A percentile compares a stretch with the other conserved stretches of the same genome.
Conservation (phyloP, 2,113 vertebrate species). For the Solea senegalensis region DNA sequence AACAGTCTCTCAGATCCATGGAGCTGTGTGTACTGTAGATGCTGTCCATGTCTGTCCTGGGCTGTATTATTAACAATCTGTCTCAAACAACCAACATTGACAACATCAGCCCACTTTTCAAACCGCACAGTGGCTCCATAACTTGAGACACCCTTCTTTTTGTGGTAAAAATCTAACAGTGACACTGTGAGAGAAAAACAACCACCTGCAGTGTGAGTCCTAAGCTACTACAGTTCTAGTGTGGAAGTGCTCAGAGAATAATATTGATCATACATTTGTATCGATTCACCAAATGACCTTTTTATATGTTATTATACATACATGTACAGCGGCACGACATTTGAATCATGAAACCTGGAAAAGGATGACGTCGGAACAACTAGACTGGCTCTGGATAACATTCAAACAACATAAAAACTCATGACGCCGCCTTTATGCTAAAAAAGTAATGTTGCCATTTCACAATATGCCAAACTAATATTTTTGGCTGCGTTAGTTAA, state of each 20-base stretch:
- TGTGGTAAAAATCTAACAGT: neutral
- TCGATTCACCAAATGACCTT: neutral
- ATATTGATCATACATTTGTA: neutral
- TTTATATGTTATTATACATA: neutral
- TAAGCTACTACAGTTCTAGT: no score
- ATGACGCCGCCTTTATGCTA: no score
- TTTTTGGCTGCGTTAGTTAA: no score
- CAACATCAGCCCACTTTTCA: conserved; percentile 2
- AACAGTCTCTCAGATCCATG: conserved; percentile 12
- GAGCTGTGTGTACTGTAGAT: neutral
- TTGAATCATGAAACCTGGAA: neutral
- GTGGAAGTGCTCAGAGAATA: no score
- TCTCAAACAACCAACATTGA: conserved; percentile 6
- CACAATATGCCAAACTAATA: no score
- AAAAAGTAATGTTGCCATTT: no score
- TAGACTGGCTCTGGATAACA: no score
- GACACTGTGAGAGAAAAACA: neutral
- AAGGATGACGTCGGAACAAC: no score
- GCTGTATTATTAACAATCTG: conserved; percentile 37
- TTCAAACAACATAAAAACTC: no score
- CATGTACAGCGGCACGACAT: neutral
- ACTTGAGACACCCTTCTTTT: conserved; percentile 1
- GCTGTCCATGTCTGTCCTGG: neutral
- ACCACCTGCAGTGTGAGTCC: neutral
- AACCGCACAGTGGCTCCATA: neutral